phyloP scores from a whole-genome alignment of 2,113 vertebrate genomes.

The Clupea harengus region DNA sequence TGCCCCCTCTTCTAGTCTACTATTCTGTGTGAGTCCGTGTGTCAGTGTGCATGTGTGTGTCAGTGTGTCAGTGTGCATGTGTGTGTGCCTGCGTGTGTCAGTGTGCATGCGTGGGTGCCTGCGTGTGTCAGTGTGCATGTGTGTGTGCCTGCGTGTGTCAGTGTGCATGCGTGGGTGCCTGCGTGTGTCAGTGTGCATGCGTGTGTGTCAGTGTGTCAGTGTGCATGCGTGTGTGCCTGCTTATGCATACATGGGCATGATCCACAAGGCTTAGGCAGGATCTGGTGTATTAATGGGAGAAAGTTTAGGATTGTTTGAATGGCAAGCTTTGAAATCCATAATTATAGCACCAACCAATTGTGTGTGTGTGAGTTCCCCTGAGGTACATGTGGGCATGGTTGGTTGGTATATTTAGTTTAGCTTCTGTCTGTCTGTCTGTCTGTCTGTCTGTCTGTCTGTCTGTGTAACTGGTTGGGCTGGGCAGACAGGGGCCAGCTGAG shows the following conservation, averaged over 20 bases:
- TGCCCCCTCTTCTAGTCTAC: too few species aligned
- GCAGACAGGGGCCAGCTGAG: constrained; percentile 32
- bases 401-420: constrained; percentile 31
- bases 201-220: background rate
- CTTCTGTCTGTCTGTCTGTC: constrained; percentile 28
- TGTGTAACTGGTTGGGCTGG: constrained; percentile 19
- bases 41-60: too few species aligned
- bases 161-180: too few species aligned
- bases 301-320: background rate
- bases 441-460: constrained; percentile 25
- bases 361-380: background rate
- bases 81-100: too few species aligned
- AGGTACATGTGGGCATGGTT: background rate
- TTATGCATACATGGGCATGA: background rate
- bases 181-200: too few species aligned
- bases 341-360: background rate
- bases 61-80: background rate
- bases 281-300: background rate
- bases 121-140: background rate
- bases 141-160: background rate
- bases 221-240: background rate
- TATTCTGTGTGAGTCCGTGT: too few species aligned
- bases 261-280: too few species aligned
- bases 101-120: too few species aligned
- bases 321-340: background rate